Evolutionary conservation across 2,888 invertebrate species (phyloP), one percentile per base, ranked within the genome.

Genomic region (Aspidiotus rigidus): DNA sequence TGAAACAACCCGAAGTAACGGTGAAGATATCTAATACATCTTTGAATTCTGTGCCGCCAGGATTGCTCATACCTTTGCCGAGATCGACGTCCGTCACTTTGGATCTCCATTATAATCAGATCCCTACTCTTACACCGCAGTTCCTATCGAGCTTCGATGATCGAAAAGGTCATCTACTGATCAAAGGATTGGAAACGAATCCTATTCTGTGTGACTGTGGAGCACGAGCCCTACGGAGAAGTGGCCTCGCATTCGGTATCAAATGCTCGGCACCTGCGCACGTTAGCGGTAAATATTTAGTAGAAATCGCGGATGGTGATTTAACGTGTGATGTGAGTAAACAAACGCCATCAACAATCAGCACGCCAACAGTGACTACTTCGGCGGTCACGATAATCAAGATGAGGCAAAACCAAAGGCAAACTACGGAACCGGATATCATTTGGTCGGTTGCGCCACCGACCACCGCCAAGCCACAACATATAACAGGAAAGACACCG

Each of bases 161-260:
- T 76, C 83, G 91, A 16, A 83, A 88, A 64, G 87, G 88, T 1
- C 87, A 87, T 77, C 79, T 93, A 55, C 83, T 83, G 56, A 82
- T 93, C 74, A 80, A 83, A 71, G 93, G 93, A 0, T 80, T 93
- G 55, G 84, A 85, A 62, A 83, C 85, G 6, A 91, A 93, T 78
- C 92, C 93, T 0, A 86, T 93, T 61, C 82, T 84, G 70, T 94
- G 94, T 76, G 92, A 93, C 77, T 94, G 94, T 76, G 87, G 87
- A 75, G 86, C 89, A 1, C 81, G 88, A 73, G 88, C 90, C 2
- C 79, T 93, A 42, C 83, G 90, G 73, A 81, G 89, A 70, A 93
- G 74, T 69, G 70, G 74, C 17, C 70, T 75, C 44, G 74, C 74
- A 7, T 17, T 72, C 13, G 73, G 72, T 17, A 80, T 87, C 0